phyloP scores from a whole-genome alignment of 2,797 vertebrate genomes.

The Eospalax fontanierii region DNA sequence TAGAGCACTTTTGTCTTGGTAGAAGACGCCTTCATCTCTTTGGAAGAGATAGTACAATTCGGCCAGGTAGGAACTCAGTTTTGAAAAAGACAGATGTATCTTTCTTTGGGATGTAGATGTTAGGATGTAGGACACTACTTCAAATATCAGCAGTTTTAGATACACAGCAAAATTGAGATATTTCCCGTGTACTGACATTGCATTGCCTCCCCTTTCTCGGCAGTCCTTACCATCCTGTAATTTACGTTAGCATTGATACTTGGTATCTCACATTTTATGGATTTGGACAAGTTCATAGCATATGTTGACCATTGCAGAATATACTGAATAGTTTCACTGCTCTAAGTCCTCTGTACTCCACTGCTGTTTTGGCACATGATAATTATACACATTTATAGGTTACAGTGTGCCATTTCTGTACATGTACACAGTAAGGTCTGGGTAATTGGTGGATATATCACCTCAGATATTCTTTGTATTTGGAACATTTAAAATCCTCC shows the following conservation, averaged over 20 bases:
- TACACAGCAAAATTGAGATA: neutral
- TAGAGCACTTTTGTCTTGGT: slow-evolving; percentile 98
- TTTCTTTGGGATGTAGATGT: neutral
- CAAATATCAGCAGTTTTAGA: neutral
- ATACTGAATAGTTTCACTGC: neutral
- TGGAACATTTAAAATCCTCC: neutral
- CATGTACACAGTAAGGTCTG: neutral
- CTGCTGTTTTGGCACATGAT: neutral
- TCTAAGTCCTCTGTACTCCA: neutral
- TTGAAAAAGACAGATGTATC: neutral
- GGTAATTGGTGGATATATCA: too few relatives aligned
- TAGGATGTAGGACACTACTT: neutral
- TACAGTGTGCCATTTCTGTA: neutral
- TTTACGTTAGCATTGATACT: neutral
- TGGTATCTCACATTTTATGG: neutral
- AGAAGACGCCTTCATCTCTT: slow-evolving; percentile 97
- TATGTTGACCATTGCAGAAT: neutral
- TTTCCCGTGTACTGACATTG: neutral
- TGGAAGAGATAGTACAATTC: slow-evolving; percentile 97
- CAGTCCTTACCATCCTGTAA: neutral
- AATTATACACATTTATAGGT: neutral
- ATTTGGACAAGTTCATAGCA: neutral
- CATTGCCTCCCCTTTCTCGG: neutral
- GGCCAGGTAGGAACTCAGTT: slow-evolving; percentile 92
- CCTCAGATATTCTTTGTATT: neutral